phyloP scores from a whole-genome alignment of 2,797 vertebrate species.

The Triplophysa bombifrons region DNA sequence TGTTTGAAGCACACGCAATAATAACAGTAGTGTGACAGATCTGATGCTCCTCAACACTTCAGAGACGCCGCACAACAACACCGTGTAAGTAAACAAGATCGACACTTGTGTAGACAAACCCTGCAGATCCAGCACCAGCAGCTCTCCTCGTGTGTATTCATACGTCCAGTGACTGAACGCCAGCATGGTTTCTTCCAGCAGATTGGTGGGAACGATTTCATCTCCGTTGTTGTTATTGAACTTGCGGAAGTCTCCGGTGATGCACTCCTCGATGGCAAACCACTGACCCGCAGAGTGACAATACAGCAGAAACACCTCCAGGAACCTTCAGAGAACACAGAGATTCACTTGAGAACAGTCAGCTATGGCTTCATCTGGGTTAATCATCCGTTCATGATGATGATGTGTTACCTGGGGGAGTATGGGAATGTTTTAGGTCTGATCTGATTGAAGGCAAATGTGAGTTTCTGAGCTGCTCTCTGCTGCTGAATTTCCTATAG shows the following conservation, averaged over 20 bases:
- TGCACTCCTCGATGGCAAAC: slow-evolving; percentile 98
- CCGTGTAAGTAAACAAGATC: no score
- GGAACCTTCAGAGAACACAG: slow-evolving; percentile 77
- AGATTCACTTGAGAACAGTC: background rate
- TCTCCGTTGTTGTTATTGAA: slow-evolving; percentile 99
- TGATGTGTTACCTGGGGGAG: slow-evolving; percentile 85
- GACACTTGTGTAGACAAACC: slow-evolving; percentile 71
- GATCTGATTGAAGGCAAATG: slow-evolving; percentile 97
- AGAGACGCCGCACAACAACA: no score
- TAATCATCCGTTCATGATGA: background rate
- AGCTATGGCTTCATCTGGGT: no score
- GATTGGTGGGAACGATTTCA: slow-evolving; percentile 94
- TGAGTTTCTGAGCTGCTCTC: slow-evolving; percentile 96
- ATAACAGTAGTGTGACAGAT: no score
- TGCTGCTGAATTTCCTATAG: slow-evolving; percentile 97
- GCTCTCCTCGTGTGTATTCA: slow-evolving; percentile 93
- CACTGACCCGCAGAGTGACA: slow-evolving; percentile 99
- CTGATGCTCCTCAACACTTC: no score
- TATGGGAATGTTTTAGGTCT: slow-evolving; percentile 97
- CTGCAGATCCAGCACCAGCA: slow-evolving; percentile 95
- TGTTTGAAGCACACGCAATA: no score
- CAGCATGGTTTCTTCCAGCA: slow-evolving; percentile 97
- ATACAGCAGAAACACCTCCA: slow-evolving; percentile 96
- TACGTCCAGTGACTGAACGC: slow-evolving; percentile 99
- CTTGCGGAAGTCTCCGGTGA: slow-evolving; percentile 97